Percentiles rank a stretch among this genome's conserved stretches.
phyloP scores from a whole-genome alignment of 2,797 vertebrate genomes.

The Fundulus diaphanus region DNA sequence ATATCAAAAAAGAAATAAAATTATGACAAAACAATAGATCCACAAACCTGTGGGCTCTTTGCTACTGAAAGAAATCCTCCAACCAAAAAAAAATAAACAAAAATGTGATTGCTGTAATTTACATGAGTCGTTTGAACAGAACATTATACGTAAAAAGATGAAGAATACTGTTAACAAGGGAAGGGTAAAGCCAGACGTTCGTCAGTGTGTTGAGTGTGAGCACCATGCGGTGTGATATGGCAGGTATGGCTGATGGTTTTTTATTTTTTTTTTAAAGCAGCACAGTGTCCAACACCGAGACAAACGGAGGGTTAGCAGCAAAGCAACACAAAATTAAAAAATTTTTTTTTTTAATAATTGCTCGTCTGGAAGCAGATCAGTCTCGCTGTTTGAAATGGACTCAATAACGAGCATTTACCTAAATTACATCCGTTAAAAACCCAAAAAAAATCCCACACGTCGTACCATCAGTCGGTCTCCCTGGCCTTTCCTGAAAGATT shows the following conservation, averaged over 20 bases:
- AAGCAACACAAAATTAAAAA: constrained; percentile 74
- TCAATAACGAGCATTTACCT: constrained; percentile 65
- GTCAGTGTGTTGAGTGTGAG: constrained; percentile 57
- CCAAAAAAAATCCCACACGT: constrained; percentile 58
- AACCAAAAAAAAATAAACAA: too few relatives aligned
- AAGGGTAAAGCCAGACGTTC: constrained; percentile 58
- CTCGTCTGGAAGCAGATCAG: constrained; percentile 65
- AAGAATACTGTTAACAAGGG: constrained; percentile 75
- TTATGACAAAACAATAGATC: constrained; percentile 79
- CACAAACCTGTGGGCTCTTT: constrained; percentile 79
- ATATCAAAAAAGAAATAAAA: constrained; percentile 80
- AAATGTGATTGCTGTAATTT: constrained; percentile 74
- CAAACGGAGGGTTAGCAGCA: constrained; percentile 77
- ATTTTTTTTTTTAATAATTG: constrained; percentile 65
- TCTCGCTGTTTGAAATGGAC: constrained; percentile 62
- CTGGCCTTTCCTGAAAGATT: constrained; percentile 73
- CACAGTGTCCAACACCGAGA: constrained; percentile 52
- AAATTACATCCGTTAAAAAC: constrained; percentile 64
- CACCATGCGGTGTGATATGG: constrained; percentile 78
- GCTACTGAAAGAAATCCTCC: constrained; percentile 73
- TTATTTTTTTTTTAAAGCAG: constrained; percentile 75
- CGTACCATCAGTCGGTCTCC: constrained; percentile 67
- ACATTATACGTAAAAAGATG: constrained; percentile 36
- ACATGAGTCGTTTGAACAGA: constrained; percentile 61
- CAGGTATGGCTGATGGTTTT: constrained; percentile 59